Evolutionary conservation across 1,140 invertebrate species (phyloP), one percentile per base, ranked within the genome.

Genomic region (Brachionus sp.): DNA sequence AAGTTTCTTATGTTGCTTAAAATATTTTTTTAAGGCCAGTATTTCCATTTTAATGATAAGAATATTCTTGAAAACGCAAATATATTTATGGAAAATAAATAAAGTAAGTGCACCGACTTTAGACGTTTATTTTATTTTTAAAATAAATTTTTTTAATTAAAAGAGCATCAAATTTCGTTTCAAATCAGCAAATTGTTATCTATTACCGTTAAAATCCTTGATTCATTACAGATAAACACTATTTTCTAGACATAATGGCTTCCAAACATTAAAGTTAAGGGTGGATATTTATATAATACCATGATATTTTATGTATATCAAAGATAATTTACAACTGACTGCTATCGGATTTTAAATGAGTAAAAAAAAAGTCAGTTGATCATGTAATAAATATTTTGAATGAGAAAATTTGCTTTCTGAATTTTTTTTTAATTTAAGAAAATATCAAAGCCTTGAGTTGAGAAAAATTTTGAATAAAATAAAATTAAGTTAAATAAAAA

Each of bases 151-250:
- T 70, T 70, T 70, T 33, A 70, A 70, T 70, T 70, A 70, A 25
- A 70, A 70, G 37, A 10, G 16, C 16, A 44, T 70, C 37, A 70
- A 37, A 39, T 70, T 37, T 37, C 66, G 19, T 70, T 37, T 57
- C n/a, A 70, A 39, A 70, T 70, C 66, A 70, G 66, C 66, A 70
- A 37, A 37, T 16, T 70, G 16, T 70, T 70, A 35, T 70, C 37
- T 70, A n/a, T 70, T 39, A 10, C 66, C 37, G 33, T 39, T 66
- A 33, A 33, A 66, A 13, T 64, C 44, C 44, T 10, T 66, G 64
- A 66, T 66, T 66, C 33, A 37, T 66, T 33, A 66, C 3, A 66
- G 64, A 66, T 66, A 66, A 66, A 25, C n/a, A 25, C 50, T 57
- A 23, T 57, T 29, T 50, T 57, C 50, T 57, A 57, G 50, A 57